Evolutionary conservation across 2,113 vertebrate genomes (phyloP).

Genomic region (Alosa alosa): DNA sequence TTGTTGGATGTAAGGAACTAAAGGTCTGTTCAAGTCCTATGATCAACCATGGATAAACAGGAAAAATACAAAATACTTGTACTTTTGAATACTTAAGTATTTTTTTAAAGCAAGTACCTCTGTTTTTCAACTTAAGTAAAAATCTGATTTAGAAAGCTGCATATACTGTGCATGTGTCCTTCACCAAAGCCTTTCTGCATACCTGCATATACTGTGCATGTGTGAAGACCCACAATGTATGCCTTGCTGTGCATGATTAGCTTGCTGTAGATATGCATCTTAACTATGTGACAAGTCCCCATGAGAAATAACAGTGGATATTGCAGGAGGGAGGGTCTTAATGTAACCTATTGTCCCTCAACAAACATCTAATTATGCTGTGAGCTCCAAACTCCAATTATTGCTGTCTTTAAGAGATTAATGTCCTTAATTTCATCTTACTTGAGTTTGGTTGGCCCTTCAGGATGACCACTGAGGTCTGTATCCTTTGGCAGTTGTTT

Average conservation of each 20-base stretch:
- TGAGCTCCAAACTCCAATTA: not conserved
- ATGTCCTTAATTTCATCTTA: slow-evolving; percentile 63
- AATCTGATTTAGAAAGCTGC: no score
- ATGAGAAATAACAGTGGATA: not conserved
- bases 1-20: no score
- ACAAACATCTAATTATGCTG: slow-evolving; percentile 20
- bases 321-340: not conserved
- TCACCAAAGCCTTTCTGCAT: not conserved
- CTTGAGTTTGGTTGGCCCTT: slow-evolving; percentile 38
- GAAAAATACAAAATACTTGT: no score
- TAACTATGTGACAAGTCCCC: not conserved
- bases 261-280: not conserved
- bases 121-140: no score
- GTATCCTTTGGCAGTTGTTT: slow-evolving; percentile 28
- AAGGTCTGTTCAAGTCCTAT: no score
- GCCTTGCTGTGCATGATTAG: not conserved
- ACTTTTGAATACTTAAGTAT: no score
- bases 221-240: not conserved
- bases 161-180: no score
- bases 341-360: not conserved
- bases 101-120: no score
- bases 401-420: slow-evolving; percentile 56
- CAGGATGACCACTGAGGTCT: slow-evolving; percentile 23
- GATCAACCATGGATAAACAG: no score
- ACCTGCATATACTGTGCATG: not conserved